Percentiles rank a stretch among this genome's conserved stretches.
Conservation (phyloP, 1,140 invertebrate species). For the Cherax quadricarinatus region DNA sequence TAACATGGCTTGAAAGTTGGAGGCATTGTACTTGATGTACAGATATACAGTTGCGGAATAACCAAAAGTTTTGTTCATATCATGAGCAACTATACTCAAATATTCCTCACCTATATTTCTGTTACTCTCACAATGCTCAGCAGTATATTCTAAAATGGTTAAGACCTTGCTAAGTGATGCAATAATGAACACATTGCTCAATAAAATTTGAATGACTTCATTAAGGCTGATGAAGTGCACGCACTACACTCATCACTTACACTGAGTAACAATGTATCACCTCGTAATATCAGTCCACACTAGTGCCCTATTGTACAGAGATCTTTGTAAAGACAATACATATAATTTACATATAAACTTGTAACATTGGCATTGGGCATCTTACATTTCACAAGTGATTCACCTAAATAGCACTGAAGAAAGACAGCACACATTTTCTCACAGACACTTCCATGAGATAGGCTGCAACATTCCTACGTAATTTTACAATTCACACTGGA, state of each 20-base stretch:
- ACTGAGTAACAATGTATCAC: neutral
- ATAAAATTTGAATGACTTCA: neutral
- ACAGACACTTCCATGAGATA: constrained; percentile 39
- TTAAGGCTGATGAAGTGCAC: neutral
- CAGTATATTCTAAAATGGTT: constrained; percentile 2
- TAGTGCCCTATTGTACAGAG: constrained; percentile 33
- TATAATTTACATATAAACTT: constrained; percentile 54
- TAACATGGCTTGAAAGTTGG: neutral
- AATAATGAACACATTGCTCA: neutral
- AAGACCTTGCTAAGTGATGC: constrained; percentile 14
- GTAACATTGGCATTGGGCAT: constrained; percentile 46
- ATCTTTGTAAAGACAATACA: constrained; percentile 39
- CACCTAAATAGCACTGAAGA: constrained; percentile 36
- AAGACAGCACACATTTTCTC: constrained; percentile 38
- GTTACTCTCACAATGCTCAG: neutral
- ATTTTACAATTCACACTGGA: constrained; percentile 43
- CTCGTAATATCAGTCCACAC: neutral
- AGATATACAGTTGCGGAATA: neutral
- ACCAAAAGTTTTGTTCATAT: neutral
- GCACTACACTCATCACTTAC: constrained; percentile 12
- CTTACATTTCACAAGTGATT: constrained; percentile 33
- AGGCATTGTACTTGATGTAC: neutral
- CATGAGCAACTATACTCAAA: neutral
- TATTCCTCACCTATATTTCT: neutral
- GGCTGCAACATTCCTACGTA: constrained; percentile 46